Evolutionary conservation across 2,113 vertebrate species (phyloP), one percentile per base, ranked within the genome.

Genomic region (Polyodon spathula): DNA sequence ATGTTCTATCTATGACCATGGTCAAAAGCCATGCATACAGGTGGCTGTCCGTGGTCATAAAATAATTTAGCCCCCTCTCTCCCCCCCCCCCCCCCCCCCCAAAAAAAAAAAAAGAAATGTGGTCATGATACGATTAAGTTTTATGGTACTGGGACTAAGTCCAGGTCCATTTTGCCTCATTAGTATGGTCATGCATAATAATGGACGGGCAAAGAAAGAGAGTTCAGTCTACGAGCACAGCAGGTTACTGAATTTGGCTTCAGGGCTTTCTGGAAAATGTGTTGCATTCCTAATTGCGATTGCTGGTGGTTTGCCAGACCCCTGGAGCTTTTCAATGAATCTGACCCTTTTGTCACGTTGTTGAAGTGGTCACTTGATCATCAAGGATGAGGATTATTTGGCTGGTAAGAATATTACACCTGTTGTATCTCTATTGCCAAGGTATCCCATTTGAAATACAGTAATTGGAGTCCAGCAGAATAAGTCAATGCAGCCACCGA

Each of bases 251-350:
- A 59, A 51, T 67, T 66, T 74, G 70, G 72, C 74, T 72, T 83
- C 83, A 74, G 86, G 86, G 84, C 81, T 86, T 87, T 84, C 83
- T 89, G 86, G 85, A 84, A 87, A 87, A 88, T 88, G 84, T 86
- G 79, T 86, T 72, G 81, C 79, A 86, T 84, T 78, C 78, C 83
- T 86, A 87, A 89, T 87, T 84, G 77, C 83, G 80, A 84, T 85
- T 56, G 68, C 72, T 76, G 74, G 70, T 70, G 68, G 63, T 58
- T 57, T 67, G 72, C 72, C 74, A 72, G 72, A 64, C 66, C 74
- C 63, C 68, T 68, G 63, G 63, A 59, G 60, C 56, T 17, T 8
- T 27, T 58, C 54, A 40, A 14, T 17, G 17, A 38, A 56, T 56
- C 59, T 17, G 53, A 61, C 58, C 53, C 43, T 54, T 56, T 54